These are phyloP conservation scores for Tenthredo notha DNA, from an alignment of 2,888 invertebrate species.

Conservation along the genomic window DNA sequence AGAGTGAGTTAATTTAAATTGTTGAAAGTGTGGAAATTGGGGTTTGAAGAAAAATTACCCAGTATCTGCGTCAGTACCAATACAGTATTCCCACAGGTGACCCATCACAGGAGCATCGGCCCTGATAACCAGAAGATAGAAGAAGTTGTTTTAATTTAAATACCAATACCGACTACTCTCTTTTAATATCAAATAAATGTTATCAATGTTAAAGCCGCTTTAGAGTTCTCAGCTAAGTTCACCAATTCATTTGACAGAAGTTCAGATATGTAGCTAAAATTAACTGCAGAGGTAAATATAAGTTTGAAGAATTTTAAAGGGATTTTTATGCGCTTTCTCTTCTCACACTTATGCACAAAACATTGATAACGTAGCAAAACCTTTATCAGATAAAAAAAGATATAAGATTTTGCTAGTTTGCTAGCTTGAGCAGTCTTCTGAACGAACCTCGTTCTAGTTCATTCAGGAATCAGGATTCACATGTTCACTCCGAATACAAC, in stretches of 20 bases:
- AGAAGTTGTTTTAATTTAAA: constrained; percentile 61
- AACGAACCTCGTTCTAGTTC: not conserved
- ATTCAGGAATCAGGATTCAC: not conserved
- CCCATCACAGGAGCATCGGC: constrained; percentile 99
- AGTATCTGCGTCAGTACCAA: constrained; percentile 87
- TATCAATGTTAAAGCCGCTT: constrained; percentile 37
- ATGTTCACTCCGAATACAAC: constrained; percentile 6
- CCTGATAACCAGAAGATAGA: constrained; percentile 82
- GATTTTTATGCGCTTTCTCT: not conserved
- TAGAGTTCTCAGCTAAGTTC: constrained; percentile 31
- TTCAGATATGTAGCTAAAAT: constrained; percentile 30
- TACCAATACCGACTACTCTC: constrained; percentile 55
- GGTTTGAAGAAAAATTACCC: constrained; percentile 82
- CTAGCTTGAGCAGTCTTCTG: not conserved
- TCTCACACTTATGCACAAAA: not conserved
- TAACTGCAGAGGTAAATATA: constrained; percentile 17
- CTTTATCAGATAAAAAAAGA: not conserved
- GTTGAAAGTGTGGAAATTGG: not conserved
- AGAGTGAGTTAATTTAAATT: constrained; percentile 11
- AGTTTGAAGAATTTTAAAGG: constrained; percentile 27
- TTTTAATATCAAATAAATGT: constrained; percentile 47
- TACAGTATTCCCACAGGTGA: constrained; percentile 94
- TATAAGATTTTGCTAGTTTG: not conserved
- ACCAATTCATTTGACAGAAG: constrained; percentile 22
- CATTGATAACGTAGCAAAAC: not conserved